These are phyloP conservation scores for Heliocidaris tuberculata DNA, from an alignment of 35 echinoderm and acorn worm genomes.

Conservation along the genomic window DNA sequence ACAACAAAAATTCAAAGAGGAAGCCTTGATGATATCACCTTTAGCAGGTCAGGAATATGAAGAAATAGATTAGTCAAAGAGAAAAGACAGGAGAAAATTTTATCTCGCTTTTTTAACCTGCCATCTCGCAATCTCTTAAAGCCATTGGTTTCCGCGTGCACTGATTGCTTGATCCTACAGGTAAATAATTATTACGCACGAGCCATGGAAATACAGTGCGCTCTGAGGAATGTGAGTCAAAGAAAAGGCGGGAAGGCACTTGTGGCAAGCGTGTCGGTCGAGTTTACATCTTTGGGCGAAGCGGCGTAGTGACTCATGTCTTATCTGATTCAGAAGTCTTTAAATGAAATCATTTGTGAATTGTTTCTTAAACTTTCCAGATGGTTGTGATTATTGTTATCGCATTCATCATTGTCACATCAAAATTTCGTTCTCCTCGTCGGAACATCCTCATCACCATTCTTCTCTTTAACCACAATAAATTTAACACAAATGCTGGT, in stretches of 20 bases:
- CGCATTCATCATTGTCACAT: not conserved
- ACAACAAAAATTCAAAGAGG: slow-evolving; percentile 18
- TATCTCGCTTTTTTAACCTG: slow-evolving; percentile 19
- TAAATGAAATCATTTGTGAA: not conserved
- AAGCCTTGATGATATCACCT: slow-evolving; percentile 24
- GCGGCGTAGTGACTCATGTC: not conserved
- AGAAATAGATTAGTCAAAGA: slow-evolving; percentile 20
- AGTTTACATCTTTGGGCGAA: not conserved
- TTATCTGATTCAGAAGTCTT: slow-evolving; percentile 5
- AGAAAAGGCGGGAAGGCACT: slow-evolving; percentile 31
- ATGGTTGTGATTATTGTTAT: not conserved
- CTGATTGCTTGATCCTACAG: slow-evolving; percentile 23
- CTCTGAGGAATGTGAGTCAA: slow-evolving; percentile 39
- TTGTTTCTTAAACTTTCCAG: not conserved
- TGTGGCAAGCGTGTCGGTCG: not conserved
- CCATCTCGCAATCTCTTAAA: slow-evolving; percentile 33
- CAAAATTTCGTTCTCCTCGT: not conserved
- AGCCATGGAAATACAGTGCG: not conserved
- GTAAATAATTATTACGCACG: slow-evolving; percentile 19
- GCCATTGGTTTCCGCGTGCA: not conserved
- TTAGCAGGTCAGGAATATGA: slow-evolving; percentile 20
- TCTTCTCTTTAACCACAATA: not conserved
- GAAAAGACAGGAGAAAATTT: not conserved
- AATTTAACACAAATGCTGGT: too few species aligned
- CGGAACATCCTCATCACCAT: not conserved